Percentiles rank a stretch among this genome's conserved stretches.
phyloP scores from a whole-genome alignment of 2,797 vertebrate species.

The Heteromormyrus szaboi region DNA sequence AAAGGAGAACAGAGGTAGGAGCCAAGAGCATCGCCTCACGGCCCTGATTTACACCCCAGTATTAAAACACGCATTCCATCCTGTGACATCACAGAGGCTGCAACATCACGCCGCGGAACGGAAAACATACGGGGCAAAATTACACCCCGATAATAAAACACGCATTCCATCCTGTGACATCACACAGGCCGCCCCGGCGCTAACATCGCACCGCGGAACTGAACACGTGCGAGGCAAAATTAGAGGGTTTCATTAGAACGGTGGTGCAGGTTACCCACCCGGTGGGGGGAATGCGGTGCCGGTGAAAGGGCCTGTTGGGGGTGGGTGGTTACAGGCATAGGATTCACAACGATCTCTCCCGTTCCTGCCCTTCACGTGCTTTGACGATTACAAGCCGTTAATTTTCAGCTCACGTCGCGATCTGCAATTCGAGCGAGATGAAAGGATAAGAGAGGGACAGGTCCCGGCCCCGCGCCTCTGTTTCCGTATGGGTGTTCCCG shows the following conservation, averaged over 20 bases:
- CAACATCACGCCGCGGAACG: background rate
- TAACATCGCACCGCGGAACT: background rate
- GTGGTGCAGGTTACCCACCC: background rate
- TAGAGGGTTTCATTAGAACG: background rate
- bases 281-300: background rate
- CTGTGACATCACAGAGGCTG: background rate
- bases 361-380: background rate
- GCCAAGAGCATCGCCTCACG: slow-evolving; percentile 39
- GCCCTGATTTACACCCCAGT: slow-evolving; percentile 14
- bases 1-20: slow-evolving; percentile 39
- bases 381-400: slow-evolving; percentile 2
- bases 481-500: background rate
- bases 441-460: background rate
- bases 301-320: background rate
- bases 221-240: background rate
- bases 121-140: background rate
- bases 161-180: slow-evolving; percentile 6
- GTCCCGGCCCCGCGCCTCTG: background rate
- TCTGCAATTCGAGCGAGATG: background rate
- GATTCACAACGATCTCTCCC: background rate
- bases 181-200: background rate
- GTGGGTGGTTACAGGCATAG: background rate
- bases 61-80: slow-evolving; percentile 7
- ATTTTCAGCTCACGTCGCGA: background rate
- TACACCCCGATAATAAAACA: background rate